These are phyloP conservation scores for Dastarcus helophoroides DNA, from an alignment of 2,888 invertebrate genomes.

Conservation along the genomic window DNA sequence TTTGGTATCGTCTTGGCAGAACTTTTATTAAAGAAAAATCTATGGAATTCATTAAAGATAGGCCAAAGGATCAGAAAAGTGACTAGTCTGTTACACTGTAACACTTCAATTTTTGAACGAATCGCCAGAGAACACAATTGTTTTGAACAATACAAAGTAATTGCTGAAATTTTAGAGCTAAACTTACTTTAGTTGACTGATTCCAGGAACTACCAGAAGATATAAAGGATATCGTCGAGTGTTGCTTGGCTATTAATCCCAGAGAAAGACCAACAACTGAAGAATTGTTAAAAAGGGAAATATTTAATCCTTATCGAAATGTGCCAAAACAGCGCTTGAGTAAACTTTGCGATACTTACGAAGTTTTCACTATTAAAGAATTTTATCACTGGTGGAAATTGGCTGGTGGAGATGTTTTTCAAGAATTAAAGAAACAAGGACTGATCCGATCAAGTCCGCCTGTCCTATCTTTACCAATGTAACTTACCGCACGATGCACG, in stretches of 20 bases:
- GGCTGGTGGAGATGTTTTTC: constrained; percentile 88
- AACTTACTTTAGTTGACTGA: too few species aligned
- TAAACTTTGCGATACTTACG: constrained; percentile 28
- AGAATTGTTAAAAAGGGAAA: constrained; percentile 43
- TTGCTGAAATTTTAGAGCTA: too few species aligned
- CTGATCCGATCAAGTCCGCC: constrained; percentile 78
- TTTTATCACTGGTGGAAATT: constrained; percentile 92
- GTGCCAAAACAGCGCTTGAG: constrained; percentile 24
- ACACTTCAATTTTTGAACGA: constrained; percentile 50
- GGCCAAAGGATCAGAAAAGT: constrained; percentile 64
- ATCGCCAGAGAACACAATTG: constrained; percentile 71
- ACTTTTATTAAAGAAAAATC: constrained; percentile 52
- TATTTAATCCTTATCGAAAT: constrained; percentile 40
- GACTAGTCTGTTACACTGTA: constrained; percentile 55
- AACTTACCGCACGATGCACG: constrained; percentile 25
- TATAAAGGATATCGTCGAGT: constrained; percentile 52
- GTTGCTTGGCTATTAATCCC: constrained; percentile 59
- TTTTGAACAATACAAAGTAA: constrained; percentile 51
- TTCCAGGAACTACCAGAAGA: constrained; percentile 47
- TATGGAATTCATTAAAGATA: constrained; percentile 67
- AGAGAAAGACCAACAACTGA: constrained; percentile 48
- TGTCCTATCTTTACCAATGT: constrained; percentile 68
- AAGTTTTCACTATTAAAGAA: constrained; percentile 54
- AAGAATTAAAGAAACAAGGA: constrained; percentile 82
- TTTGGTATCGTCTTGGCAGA: constrained; percentile 84